Percentiles rank a stretch among this genome's conserved stretches.
phyloP scores from a whole-genome alignment of 2,113 vertebrate genomes.

The Stigmatopora nigra region DNA sequence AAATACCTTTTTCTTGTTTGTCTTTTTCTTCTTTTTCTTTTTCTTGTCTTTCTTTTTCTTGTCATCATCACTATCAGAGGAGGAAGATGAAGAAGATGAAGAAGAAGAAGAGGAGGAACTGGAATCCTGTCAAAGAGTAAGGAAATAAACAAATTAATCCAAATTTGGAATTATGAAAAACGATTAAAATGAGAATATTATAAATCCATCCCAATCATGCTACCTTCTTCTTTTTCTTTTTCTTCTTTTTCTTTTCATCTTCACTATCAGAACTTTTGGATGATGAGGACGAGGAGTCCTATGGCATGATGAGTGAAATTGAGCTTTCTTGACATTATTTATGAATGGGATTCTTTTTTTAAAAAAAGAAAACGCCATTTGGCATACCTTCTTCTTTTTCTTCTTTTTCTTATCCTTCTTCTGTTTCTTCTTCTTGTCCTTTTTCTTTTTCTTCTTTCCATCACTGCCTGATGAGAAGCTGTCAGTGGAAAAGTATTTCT shows the following conservation, averaged over 20 bases:
- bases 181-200: background rate
- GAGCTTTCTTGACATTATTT: background rate
- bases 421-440: conserved; percentile 39
- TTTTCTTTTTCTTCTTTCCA: conserved; percentile 44
- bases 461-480: conserved; percentile 42
- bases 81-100: conserved; percentile 49
- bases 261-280: conserved; percentile 55
- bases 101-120: conserved; percentile 41
- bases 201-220: background rate
- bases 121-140: conserved; percentile 33
- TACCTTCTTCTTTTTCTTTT: conserved; percentile 46
- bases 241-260: conserved; percentile 46
- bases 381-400: conserved; percentile 8
- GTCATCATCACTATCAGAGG: conserved; percentile 50
- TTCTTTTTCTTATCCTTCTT: conserved; percentile 35
- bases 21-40: conserved; percentile 52
- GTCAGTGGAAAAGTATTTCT: conserved; percentile 34
- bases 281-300: conserved; percentile 30
- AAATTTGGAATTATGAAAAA: background rate
- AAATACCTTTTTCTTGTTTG: conserved; percentile 44
- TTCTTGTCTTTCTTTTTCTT: conserved; percentile 42
- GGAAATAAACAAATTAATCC: background rate
- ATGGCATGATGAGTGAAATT: background rate
- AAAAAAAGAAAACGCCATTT: background rate
- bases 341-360: background rate